These are phyloP conservation scores for Sinocyclocheilus anophthalmus DNA, from an alignment of 2,113 vertebrate genomes.

Conservation along the genomic window DNA sequence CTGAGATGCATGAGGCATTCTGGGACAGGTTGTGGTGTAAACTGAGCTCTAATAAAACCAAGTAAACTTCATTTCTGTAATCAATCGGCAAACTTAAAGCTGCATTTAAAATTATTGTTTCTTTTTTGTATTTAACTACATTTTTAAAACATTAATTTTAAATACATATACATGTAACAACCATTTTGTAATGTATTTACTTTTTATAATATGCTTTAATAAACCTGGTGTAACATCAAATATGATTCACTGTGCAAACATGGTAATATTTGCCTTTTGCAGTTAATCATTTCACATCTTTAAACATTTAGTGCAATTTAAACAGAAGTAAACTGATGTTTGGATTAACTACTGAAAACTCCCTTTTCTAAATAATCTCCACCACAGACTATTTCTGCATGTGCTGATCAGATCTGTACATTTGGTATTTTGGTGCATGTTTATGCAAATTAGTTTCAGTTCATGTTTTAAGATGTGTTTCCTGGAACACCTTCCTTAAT, in stretches of 20 bases:
- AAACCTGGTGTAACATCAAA: neutral
- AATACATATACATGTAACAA: neutral
- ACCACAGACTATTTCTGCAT: slow-evolving; percentile 2
- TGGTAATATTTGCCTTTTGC: neutral
- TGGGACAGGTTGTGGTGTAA: slow-evolving; percentile 59
- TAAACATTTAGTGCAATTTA: neutral
- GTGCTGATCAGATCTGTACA: neutral
- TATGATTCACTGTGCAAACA: neutral
- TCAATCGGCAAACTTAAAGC: too few species aligned
- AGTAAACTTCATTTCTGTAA: neutral
- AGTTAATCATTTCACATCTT: neutral
- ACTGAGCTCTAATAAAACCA: slow-evolving; percentile 8
- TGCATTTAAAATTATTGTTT: too few species aligned
- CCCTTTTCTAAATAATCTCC: neutral
- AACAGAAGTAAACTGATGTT: too few species aligned
- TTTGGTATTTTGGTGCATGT: neutral
- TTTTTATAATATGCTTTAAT: neutral
- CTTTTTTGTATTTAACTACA: too few species aligned
- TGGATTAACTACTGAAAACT: neutral
- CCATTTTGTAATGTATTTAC: neutral
- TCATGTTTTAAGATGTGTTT: neutral
- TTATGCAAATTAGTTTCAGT: neutral
- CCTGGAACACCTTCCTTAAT: neutral
- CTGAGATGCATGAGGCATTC: slow-evolving; percentile 42
- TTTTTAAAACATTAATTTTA: too few species aligned